Percentiles rank a stretch among this genome's conserved stretches.
These are phyloP conservation scores for Gastracanthus pulcherrimus DNA, from an alignment of 2,888 invertebrate species.

Conservation along the genomic window DNA sequence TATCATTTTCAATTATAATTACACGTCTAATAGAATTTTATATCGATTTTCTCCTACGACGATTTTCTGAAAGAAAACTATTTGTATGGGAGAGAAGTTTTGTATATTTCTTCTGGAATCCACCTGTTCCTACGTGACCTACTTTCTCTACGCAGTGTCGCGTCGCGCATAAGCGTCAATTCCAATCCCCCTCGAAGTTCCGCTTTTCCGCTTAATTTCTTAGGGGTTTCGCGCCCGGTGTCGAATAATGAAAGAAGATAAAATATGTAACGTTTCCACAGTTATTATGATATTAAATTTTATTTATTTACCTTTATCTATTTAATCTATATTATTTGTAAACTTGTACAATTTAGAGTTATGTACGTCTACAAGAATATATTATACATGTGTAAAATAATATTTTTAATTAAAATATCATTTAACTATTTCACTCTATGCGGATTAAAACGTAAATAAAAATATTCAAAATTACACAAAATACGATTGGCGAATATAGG, in stretches of 20 bases:
- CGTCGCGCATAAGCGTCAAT: constrained; percentile 18
- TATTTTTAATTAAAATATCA: no score
- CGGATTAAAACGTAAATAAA: no score
- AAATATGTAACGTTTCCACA: constrained; percentile 13
- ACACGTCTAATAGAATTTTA: background rate
- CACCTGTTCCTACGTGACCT: constrained; percentile 33
- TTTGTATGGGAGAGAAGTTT: constrained; percentile 3
- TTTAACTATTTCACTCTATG: no score
- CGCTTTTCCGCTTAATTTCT: background rate
- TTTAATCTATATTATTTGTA: no score
- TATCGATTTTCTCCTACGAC: background rate
- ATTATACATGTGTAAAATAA: no score
- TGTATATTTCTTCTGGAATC: background rate
- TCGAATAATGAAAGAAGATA: background rate
- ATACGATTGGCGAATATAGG: no score
- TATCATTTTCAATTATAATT: background rate
- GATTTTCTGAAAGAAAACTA: constrained; percentile 5
- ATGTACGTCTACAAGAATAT: no score
- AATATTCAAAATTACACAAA: no score
- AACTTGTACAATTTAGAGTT: no score
- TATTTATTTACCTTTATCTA: no score
- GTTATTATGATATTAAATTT: background rate
- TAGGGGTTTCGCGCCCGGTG: background rate
- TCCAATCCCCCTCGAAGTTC: constrained; percentile 9
- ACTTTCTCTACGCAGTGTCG: background rate